Evolutionary conservation across 2,797 vertebrate genomes (phyloP), one percentile per base, ranked within the genome.

Genomic region (Morus bassanus): DNA sequence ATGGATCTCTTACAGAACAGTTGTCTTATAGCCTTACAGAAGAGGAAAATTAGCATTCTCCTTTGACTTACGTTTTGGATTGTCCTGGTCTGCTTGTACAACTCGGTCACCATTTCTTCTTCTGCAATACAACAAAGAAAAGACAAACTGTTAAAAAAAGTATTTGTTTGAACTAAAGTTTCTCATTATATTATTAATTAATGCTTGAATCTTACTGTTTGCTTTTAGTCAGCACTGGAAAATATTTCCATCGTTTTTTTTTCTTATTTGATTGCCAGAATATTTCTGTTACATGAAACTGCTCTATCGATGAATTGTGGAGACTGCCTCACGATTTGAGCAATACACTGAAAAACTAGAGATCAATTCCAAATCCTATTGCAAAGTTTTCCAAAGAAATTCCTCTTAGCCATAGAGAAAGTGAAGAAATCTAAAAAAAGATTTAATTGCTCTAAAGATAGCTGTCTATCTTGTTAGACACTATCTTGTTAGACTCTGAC

Each of bases 71-170:
- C 98, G 67, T 90, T 91, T 76, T 68, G 45, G 1, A 13, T 46
- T 9, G 41, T 89, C 87, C 61, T 27, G 9, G 45, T 56, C 77
- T 41, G 7, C 79, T 67, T 30, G 27, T 30, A 27, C 24, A 68
- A 65, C 57, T 78, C 46, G 3, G 48, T 23, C 91, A 79, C n/a
- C 13, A 2, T 61, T 93, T 80, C 67, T 67, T 41, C 43, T 74
- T 43, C 97, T 98, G 88, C 27, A 97, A 96, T 43, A 95, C 48
- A 91, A 82, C 3, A 77, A 70, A 90, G 50, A 81, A 17, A 74
- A 69, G 80, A 91, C 24, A 65, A 88, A 43, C 31, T 39, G 28
- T 92, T 63, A 15, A 45, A 91, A 72, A 2, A 88, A 69, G 8
- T 33, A 84, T 35, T 76, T 61, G 41, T 14, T 76, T 61, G 65